Conservation (phyloP, 2,888 invertebrate species). For the Phlogophora meticulosa region DNA sequence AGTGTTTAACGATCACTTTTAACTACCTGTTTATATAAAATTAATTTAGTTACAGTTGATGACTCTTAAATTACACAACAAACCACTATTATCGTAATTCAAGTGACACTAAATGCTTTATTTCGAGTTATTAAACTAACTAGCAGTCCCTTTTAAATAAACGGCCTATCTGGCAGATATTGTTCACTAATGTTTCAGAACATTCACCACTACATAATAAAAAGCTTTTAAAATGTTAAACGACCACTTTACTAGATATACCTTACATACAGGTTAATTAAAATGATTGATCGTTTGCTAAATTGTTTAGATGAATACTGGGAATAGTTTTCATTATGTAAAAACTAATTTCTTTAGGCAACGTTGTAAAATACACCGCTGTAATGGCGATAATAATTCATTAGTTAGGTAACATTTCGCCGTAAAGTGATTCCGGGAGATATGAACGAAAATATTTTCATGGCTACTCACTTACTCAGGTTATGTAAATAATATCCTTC, state of each 20-base stretch:
- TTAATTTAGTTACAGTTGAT: neutral
- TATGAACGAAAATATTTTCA: slow-evolving; percentile 28
- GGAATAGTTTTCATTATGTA: slow-evolving; percentile 12
- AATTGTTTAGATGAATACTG: slow-evolving; percentile 8
- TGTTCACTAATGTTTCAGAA: slow-evolving; percentile 19
- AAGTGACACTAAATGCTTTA: slow-evolving; percentile 22
- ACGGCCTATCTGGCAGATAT: slow-evolving; percentile 15
- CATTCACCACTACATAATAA: neutral
- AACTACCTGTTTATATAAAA: slow-evolving; percentile 13
- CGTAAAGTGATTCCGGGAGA: slow-evolving; percentile 6
- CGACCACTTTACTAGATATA: neutral
- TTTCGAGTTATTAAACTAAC: slow-evolving; percentile 18
- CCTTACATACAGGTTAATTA: slow-evolving; percentile 26
- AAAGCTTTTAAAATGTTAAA: slow-evolving; percentile 41
- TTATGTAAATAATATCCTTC: slow-evolving; percentile 38
- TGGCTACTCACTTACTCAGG: slow-evolving; percentile 24
- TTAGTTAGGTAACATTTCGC: slow-evolving; percentile 4
- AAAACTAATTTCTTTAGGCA: slow-evolving; percentile 6
- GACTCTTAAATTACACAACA: slow-evolving; percentile 1
- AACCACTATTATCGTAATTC: slow-evolving; percentile 26
- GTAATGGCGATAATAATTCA: neutral
- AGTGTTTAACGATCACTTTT: slow-evolving; percentile 9
- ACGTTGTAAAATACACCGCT: neutral
- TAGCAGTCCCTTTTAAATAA: slow-evolving; percentile 22
- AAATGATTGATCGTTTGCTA: slow-evolving; percentile 38